Conservation (phyloP, 2,113 vertebrate genomes). For the Protobothrops flavoviridis region DNA sequence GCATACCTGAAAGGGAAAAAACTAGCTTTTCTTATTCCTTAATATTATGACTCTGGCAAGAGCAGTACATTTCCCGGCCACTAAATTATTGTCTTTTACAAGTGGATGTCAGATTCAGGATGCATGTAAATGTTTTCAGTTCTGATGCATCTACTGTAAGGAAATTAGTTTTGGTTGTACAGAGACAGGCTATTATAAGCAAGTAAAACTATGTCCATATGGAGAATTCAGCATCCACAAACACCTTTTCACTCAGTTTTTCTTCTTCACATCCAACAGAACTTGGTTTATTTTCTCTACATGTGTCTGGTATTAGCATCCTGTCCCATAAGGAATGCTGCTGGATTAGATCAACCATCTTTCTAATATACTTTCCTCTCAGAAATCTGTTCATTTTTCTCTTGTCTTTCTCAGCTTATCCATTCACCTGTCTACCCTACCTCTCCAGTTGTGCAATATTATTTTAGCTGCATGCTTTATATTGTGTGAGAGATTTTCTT, state of each 20-base stretch:
- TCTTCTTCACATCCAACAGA: not conserved
- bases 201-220: not conserved
- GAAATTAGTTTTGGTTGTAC: not conserved
- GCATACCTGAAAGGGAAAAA: not conserved
- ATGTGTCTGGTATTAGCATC: rapidly evolving
- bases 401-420: not conserved
- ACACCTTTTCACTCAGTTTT: not conserved
- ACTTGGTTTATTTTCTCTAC: rapidly evolving
- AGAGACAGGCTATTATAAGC: not conserved
- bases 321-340: not conserved
- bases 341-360: not conserved
- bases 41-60: rapidly evolving
- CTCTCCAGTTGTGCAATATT: constrained; percentile 12
- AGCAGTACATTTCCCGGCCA: not conserved
- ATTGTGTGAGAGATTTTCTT: constrained; percentile 17
- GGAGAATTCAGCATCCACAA: not conserved
- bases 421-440: constrained; percentile 8
- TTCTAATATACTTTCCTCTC: not conserved
- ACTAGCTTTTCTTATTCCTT: not conserved
- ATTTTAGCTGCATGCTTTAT: constrained; percentile 22
- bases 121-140: not conserved
- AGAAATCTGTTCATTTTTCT: not conserved
- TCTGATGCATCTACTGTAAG: not conserved
- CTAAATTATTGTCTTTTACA: not conserved
- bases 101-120: not conserved